Evolutionary conservation across 2,888 invertebrate species (phyloP).

Genomic region (Lymantria monacha): DNA sequence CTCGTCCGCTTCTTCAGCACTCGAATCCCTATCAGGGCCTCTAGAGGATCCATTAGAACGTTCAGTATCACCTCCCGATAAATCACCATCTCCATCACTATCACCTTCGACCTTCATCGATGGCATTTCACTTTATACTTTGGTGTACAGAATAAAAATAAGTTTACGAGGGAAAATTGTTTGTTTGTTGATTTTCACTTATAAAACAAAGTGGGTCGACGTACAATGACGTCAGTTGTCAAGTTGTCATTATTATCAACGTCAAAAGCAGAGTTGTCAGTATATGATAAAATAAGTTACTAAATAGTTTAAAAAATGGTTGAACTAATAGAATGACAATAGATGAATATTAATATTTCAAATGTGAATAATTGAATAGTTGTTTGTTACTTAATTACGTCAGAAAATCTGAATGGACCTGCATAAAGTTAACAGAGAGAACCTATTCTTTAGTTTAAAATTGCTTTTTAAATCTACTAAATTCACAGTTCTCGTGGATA

Average conservation of each 20-base stretch:
- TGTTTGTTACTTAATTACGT: too few relatives aligned
- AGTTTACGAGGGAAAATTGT: neutral
- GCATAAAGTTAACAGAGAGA: too few relatives aligned
- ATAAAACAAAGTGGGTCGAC: constrained; percentile 10
- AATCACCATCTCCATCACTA: constrained; percentile 83
- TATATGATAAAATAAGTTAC: neutral
- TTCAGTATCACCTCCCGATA: constrained; percentile 87
- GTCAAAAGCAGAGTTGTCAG: constrained; percentile 15
- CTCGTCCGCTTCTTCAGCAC: constrained; percentile 89
- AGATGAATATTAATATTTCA: too few relatives aligned
- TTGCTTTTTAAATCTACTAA: too few relatives aligned
- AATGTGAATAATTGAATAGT: too few relatives aligned
- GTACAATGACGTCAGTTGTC: constrained; percentile 25
- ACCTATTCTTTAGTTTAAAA: too few relatives aligned
- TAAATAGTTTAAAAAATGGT: constrained; percentile 3
- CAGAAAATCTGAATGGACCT: too few relatives aligned
- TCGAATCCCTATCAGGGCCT: constrained; percentile 86
- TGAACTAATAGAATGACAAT: too few relatives aligned
- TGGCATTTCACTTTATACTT: constrained; percentile 73
- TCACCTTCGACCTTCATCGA: constrained; percentile 86
- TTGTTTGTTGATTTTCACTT: constrained; percentile 39
- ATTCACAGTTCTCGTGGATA: too few relatives aligned
- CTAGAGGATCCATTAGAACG: constrained; percentile 85
- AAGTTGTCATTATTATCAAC: constrained; percentile 18
- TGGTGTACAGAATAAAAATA: neutral